Evolutionary conservation across 2,113 vertebrate species (phyloP), one percentile per base, ranked within the genome.

Genomic region (Phodopus roborovskii): DNA sequence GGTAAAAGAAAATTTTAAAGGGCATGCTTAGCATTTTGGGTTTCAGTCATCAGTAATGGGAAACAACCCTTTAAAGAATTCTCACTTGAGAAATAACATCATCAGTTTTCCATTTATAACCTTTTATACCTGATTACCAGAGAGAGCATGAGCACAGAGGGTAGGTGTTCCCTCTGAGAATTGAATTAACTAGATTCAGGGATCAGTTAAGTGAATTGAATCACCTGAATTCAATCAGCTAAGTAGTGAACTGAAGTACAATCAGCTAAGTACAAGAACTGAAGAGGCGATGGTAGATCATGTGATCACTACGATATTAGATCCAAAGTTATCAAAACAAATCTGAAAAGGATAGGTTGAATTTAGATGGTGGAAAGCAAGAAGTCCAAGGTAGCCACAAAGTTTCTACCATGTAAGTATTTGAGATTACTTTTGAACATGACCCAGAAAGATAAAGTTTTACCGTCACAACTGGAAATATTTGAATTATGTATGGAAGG

Each of bases 171-270:
- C 28, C 78, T 64, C 28, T 90, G 48, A 20, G 30, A 83, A 66
- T 19, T 90, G 70, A 66, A 42, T 83, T 82, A 82, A 91, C 30
- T 88, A 36, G 92, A 62, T 74, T 90, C 30, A 79, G 42, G 4
- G 3, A 96, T 88, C 73, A 45, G 5, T 94, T 90, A 90, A 90
- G 48, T 90, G 39, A 74, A 83, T 56, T 94, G 70, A 73, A 71
- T 73, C 70, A 60, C 88, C 16, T 90, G 24, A 96, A 68, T 77
- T 87, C 33, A 73, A 90, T 87, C 70, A 48, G 8, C 95, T 82
- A 86, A 95, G 45, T 92, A n/a, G n/a, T n/a, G n/a, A n/a, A n/a
- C n/a, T n/a, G n/a, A n/a, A n/a, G n/a, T n/a, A n/a, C n/a, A n/a
- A n/a, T n/a, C n/a, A n/a, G n/a, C n/a, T n/a, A 60, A n/a, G 83